phyloP scores from a whole-genome alignment of 2,888 invertebrate genomes.

The Drosophila mettleri region DNA sequence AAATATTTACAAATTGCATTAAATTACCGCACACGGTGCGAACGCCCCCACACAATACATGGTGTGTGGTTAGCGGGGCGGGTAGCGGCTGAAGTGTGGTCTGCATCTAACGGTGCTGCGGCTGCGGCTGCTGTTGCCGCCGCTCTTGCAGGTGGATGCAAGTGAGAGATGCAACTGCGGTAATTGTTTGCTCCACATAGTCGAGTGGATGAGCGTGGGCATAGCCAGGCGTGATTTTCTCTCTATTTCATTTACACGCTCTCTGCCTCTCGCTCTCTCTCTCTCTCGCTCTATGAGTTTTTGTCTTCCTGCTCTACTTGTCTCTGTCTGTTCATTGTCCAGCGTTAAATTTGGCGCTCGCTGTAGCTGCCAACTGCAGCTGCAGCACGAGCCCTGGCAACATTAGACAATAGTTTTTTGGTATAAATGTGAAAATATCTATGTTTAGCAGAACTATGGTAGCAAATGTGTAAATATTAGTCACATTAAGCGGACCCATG shows the following conservation, averaged over 20 bases:
- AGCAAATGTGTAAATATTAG: too few relatives aligned
- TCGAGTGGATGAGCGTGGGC: constrained; percentile 24
- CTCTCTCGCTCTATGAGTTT: background rate
- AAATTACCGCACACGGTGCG: constrained; percentile 51
- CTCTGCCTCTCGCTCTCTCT: background rate
- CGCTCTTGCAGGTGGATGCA: constrained; percentile 5
- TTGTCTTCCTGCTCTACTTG: background rate
- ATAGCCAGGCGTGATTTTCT: constrained; percentile 8
- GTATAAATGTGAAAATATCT: background rate
- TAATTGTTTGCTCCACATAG: constrained; percentile 46
- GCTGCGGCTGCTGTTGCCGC: background rate
- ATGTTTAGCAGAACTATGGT: background rate
- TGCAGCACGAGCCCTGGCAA: constrained; percentile 5
- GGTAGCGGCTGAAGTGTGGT: background rate
- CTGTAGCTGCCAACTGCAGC: constrained; percentile 55
- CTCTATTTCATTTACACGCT: background rate
- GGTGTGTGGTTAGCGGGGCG: constrained; percentile 26
- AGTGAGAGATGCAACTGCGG: constrained; percentile 2
- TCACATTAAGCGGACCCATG: too few relatives aligned
- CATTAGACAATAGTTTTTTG: constrained; percentile 13
- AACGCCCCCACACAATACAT: constrained; percentile 17
- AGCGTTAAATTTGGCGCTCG: constrained; percentile 1
- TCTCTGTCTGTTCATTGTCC: constrained; percentile 22
- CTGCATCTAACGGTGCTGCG: background rate
- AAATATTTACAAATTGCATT: constrained; percentile 77